A percentile compares a stretch with the other conserved stretches of the same genome.
Evolutionary conservation across 2,797 vertebrate species (phyloP).

Genomic region (Linurgus olivaceus): DNA sequence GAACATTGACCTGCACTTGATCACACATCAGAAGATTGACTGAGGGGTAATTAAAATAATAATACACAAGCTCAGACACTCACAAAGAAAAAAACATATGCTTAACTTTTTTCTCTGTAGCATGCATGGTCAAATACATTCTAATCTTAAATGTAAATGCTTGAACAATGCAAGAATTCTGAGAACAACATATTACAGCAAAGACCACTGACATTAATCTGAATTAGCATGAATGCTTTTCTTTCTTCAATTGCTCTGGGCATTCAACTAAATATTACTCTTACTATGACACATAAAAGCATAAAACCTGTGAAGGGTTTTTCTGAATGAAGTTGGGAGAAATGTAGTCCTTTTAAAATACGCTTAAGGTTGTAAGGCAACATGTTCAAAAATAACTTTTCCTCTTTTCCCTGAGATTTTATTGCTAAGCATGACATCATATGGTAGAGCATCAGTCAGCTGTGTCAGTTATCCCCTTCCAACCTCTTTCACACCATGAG

Average conservation of each 20-base stretch:
- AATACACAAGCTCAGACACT: constrained; percentile 9
- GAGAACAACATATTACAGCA: constrained; percentile 12
- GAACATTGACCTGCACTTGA: constrained; percentile 62
- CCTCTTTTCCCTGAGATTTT: not conserved
- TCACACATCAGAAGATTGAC: constrained; percentile 43
- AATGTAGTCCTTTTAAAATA: constrained; percentile 12
- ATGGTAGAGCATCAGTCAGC: not conserved
- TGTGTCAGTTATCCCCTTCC: fast-evolving
- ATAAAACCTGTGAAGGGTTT: constrained; percentile 30
- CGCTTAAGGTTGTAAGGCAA: not conserved
- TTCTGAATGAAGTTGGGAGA: constrained; percentile 33
- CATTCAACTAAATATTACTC: constrained; percentile 50
- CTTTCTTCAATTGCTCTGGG: constrained; percentile 5
- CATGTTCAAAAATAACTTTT: not conserved
- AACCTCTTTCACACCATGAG: not conserved
- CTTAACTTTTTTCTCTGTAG: not conserved
- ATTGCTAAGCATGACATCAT: not conserved
- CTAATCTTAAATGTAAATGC: constrained; percentile 26
- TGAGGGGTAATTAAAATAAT: constrained; percentile 75
- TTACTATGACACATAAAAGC: constrained; percentile 34
- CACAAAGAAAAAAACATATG: constrained; percentile 15
- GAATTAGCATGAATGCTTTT: constrained; percentile 51
- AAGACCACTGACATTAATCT: constrained; percentile 52
- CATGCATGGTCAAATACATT: not conserved
- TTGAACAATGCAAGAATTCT: constrained; percentile 28